Conservation (phyloP, 2,797 vertebrate species). For the Prionace glauca region DNA sequence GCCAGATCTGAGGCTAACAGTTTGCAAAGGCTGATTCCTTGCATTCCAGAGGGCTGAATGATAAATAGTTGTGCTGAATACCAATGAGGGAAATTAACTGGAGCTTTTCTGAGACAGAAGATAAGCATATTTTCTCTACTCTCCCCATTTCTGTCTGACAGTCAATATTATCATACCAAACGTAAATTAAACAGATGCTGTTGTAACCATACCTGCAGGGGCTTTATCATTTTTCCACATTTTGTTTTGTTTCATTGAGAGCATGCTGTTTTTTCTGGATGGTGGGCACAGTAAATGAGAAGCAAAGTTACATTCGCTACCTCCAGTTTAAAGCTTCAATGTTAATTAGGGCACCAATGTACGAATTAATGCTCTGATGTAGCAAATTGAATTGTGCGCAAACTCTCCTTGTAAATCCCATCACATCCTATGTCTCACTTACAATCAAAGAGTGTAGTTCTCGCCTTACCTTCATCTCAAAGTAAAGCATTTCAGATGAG, state of each 20-base stretch:
- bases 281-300: background rate
- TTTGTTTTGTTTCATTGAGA: background rate
- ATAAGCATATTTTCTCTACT: background rate
- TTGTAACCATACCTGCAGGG: background rate
- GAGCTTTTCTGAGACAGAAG: background rate
- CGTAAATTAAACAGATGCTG: background rate
- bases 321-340: background rate
- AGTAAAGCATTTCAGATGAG: background rate
- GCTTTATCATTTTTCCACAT: background rate
- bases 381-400: background rate
- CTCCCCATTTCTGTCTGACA: background rate
- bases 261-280: background rate
- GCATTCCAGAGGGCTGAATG: background rate
- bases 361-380: background rate
- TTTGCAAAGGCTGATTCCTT: background rate
- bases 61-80: background rate
- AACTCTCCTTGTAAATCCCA: background rate
- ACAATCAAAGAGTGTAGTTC: background rate
- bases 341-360: background rate
- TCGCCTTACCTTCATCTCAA: background rate
- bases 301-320: background rate
- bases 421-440: background rate
- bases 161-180: background rate
- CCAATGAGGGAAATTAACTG: background rate
- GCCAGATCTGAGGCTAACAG: background rate